A percentile compares a stretch with the other conserved stretches of the same genome.
Conservation (phyloP, 2,797 vertebrate genomes). For the Enteromius unitaeniatus region DNA sequence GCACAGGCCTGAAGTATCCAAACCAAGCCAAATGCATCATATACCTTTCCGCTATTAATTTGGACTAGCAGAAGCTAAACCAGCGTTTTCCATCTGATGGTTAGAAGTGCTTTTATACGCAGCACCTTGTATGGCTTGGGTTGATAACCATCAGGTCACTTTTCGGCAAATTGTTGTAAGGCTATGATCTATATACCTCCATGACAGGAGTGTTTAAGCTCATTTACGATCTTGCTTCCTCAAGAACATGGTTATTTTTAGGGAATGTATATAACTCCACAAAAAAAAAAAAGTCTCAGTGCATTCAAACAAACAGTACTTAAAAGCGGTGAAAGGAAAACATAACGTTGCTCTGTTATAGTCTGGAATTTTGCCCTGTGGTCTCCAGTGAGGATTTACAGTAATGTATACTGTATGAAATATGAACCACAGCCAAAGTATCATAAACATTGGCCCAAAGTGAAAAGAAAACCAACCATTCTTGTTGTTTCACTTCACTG, state of each 20-base stretch:
- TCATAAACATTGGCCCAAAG: not conserved
- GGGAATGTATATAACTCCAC: not conserved
- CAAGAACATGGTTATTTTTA: not conserved
- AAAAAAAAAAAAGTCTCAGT: conserved; percentile 22
- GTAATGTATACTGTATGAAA: not conserved
- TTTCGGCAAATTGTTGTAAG: conserved; percentile 4
- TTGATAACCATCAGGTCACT: not conserved
- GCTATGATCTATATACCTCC: not conserved
- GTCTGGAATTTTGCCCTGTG: conserved; percentile 1
- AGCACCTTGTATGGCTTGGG: not conserved
- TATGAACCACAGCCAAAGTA: not conserved
- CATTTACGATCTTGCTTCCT: not conserved
- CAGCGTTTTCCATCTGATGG: not conserved
- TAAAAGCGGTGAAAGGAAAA: conserved; percentile 10
- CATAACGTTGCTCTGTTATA: not conserved
- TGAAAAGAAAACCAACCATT: conserved; percentile 1
- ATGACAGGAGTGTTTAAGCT: conserved; percentile 10
- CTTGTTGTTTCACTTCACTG: not conserved
- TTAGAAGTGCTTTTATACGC: conserved; percentile 1
- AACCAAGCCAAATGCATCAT: not conserved
- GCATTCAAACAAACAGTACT: conserved; percentile 4
- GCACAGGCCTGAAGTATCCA: not conserved
- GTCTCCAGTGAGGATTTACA: not conserved
- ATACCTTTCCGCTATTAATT: not conserved
- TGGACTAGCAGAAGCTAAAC: not conserved